Evolutionary conservation across 2,797 vertebrate species (phyloP).

Genomic region (Myiotriccus ornatus): DNA sequence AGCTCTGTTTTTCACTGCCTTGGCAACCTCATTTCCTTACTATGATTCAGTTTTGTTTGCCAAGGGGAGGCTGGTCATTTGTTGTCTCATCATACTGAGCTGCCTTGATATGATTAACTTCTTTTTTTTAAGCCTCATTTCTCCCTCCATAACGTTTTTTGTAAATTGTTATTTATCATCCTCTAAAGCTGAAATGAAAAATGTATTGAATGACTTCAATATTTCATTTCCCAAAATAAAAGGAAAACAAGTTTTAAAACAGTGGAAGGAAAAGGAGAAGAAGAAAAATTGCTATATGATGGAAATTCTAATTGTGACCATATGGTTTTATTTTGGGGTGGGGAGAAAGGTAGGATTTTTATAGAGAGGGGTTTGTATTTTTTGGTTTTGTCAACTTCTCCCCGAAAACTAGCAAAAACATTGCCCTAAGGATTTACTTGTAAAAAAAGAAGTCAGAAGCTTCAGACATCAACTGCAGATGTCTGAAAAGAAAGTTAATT

Average conservation of each 20-base stretch:
- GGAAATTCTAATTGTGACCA: neutral
- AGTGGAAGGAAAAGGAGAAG: neutral
- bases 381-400: neutral
- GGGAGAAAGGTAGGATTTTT: neutral
- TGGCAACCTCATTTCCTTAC: slow-evolving; percentile 59
- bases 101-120: slow-evolving; percentile 56
- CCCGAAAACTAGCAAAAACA: neutral
- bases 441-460: neutral
- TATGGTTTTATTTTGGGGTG: too few relatives aligned
- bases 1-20: slow-evolving; percentile 53
- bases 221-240: neutral
- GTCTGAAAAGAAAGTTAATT: neutral
- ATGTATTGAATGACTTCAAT: neutral
- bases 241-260: neutral
- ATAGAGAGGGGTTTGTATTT: neutral
- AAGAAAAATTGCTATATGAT: neutral
- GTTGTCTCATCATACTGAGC: slow-evolving; percentile 53
- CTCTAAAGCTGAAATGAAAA: slow-evolving; percentile 15
- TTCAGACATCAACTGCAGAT: neutral
- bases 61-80: slow-evolving; percentile 17
- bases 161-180: slow-evolving; percentile 32
- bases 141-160: slow-evolving; percentile 12
- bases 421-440: neutral
- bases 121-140: slow-evolving; percentile 54
- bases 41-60: slow-evolving; percentile 57